Percentiles rank a stretch among this genome's conserved stretches.
Conservation (phyloP, 2,888 invertebrate genomes). For the Spilarctia lutea region DNA sequence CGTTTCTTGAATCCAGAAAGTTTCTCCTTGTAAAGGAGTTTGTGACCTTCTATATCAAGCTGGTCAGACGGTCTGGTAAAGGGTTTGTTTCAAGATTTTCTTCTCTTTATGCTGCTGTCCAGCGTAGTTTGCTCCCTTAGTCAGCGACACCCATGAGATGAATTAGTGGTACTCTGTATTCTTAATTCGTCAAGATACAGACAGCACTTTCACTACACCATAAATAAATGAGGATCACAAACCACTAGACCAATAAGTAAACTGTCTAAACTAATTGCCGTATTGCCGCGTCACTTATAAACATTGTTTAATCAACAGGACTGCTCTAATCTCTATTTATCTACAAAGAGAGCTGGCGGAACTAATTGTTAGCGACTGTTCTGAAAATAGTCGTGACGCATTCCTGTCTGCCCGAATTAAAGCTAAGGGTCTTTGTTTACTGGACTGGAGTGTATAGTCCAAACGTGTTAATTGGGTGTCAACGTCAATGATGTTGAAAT, state of each 20-base stretch:
- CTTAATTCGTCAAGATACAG: too few species aligned
- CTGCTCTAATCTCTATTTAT: background rate
- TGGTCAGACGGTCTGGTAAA: too few species aligned
- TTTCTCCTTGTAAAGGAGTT: too few species aligned
- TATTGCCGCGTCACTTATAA: background rate
- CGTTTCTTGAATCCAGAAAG: too few species aligned
- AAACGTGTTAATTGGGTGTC: background rate
- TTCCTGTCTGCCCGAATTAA: background rate
- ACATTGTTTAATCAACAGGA: background rate
- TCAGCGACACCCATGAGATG: too few species aligned
- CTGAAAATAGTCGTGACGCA: background rate
- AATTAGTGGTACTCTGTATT: too few species aligned
- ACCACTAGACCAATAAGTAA: background rate
- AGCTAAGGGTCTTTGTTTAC: background rate
- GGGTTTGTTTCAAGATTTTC: too few species aligned
- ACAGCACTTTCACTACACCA: too few species aligned
- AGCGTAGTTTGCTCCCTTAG: too few species aligned
- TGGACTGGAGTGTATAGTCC: background rate
- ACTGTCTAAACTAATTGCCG: background rate
- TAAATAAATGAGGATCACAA: too few species aligned
- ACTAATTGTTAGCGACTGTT: background rate
- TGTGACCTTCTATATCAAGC: too few species aligned
- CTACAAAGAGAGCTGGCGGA: background rate
- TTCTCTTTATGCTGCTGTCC: too few species aligned
- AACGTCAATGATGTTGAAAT: background rate